phyloP scores from a whole-genome alignment of 1,140 invertebrate genomes.

The Dendroctonus ponderosae region DNA sequence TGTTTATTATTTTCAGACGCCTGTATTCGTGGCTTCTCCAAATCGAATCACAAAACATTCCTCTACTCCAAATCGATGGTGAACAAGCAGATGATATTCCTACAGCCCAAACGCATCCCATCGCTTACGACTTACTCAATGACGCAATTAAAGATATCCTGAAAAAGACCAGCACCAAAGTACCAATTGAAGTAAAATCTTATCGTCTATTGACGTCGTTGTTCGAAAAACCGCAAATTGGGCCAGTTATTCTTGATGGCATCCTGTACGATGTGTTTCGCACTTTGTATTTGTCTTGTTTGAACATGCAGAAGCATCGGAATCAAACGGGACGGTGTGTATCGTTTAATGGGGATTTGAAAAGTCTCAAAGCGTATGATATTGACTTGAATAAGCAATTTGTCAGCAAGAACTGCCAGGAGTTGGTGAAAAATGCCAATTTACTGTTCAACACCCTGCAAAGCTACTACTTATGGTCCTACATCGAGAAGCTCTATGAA shows the following conservation, averaged over 20 bases:
- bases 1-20: conserved; percentile 55
- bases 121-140: conserved; percentile 65
- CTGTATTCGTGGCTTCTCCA: conserved; percentile 83
- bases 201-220: conserved; percentile 85
- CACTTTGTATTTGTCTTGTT: conserved; percentile 51
- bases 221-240: conserved; percentile 87
- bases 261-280: conserved; percentile 85
- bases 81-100: conserved; percentile 49
- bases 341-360: conserved; percentile 48
- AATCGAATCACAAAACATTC: conserved; percentile 63
- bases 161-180: conserved; percentile 58
- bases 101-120: conserved; percentile 46
- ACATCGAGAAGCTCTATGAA: conserved; percentile 70
- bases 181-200: conserved; percentile 70
- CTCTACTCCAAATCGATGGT: conserved; percentile 48
- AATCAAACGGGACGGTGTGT: conserved; percentile 43
- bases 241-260: conserved; percentile 79
- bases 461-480: conserved; percentile 84
- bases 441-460: conserved; percentile 83
- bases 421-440: conserved; percentile 82
- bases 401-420: conserved; percentile 50
- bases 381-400: conserved; percentile 44
- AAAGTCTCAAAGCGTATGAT: conserved; percentile 47
- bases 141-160: conserved; percentile 64
- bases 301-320: conserved; percentile 47